phyloP scores from a whole-genome alignment of 1,140 invertebrate genomes.

The Diprion similis region DNA sequence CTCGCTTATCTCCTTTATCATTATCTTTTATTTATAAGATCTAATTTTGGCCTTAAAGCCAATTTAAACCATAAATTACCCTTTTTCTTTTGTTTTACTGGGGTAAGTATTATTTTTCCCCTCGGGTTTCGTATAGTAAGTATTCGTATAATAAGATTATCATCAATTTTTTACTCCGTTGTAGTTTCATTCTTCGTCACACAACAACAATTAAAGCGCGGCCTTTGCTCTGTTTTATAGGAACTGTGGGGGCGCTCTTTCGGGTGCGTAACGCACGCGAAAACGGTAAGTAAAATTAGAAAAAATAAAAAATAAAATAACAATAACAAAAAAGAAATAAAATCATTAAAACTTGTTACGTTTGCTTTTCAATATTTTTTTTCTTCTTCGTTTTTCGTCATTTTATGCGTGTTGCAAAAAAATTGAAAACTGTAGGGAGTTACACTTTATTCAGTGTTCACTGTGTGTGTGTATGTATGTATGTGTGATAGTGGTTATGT shows the following conservation, averaged over 20 bases:
- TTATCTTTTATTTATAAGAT: conserved; percentile 11
- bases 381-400: not conserved
- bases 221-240: not conserved
- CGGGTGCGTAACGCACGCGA: too few species aligned
- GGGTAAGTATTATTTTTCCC: not conserved
- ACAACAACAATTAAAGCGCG: conserved; percentile 18
- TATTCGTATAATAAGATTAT: too few species aligned
- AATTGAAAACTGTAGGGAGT: conserved; percentile 52
- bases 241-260: too few species aligned
- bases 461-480: not conserved
- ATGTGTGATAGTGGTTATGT: conserved; percentile 26
- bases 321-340: conserved; percentile 4
- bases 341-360: conserved; percentile 16
- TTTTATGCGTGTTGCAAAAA: conserved; percentile 19
- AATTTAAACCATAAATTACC: not conserved
- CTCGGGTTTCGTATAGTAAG: not conserved
- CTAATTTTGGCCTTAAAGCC: conserved; percentile 8
- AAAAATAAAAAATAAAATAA: conserved; percentile 20
- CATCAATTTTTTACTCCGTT: not conserved
- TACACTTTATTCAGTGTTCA: conserved; percentile 14
- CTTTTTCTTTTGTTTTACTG: not conserved
- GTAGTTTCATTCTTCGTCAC: conserved; percentile 2
- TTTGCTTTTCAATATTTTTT: conserved; percentile 6
- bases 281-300: too few species aligned
- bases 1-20: conserved; percentile 8